Percentiles rank a stretch among this genome's conserved stretches.
Conservation (phyloP, 2,888 invertebrate genomes). For the Acanthococcus lagerstroemiae region DNA sequence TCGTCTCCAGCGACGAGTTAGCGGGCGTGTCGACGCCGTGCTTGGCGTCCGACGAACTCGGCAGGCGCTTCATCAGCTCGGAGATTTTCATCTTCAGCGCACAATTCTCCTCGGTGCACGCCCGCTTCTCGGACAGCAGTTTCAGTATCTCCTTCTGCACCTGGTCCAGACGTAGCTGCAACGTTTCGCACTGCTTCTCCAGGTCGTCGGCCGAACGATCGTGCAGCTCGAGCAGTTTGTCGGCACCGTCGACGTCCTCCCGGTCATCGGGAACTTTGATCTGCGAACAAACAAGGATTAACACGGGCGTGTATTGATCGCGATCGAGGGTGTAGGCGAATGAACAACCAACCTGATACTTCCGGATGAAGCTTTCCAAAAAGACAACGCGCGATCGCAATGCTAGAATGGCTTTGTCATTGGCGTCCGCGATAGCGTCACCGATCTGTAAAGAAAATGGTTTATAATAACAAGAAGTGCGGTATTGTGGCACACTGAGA, state of each 20-base stretch:
- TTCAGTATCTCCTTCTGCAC: conserved; percentile 39
- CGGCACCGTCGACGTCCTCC: neutral
- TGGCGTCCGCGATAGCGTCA: conserved; percentile 25
- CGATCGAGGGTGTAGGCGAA: no score
- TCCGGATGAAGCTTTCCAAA: conserved; percentile 14
- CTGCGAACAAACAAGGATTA: no score
- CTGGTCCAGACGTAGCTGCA: conserved; percentile 22
- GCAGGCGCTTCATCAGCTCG: conserved; percentile 18
- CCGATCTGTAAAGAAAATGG: conserved; percentile 22
- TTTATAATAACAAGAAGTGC: no score
- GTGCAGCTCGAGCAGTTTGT: neutral
- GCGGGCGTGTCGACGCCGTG: neutral
- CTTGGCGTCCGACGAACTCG: neutral
- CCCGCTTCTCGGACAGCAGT: conserved; percentile 39
- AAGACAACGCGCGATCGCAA: conserved; percentile 3
- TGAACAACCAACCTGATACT: conserved; percentile 15
- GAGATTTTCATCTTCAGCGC: conserved; percentile 21
- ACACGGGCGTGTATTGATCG: no score
- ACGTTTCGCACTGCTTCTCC: conserved; percentile 26
- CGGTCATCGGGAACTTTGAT: neutral
- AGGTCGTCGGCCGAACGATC: conserved; percentile 18
- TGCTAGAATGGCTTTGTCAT: neutral
- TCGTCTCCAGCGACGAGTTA: neutral
- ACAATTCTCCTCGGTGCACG: conserved; percentile 41
- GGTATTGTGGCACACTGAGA: no score